Evolutionary conservation across 2,888 invertebrate species (phyloP), one percentile per base, ranked within the genome.

Genomic region (Acrobeloides nanus): DNA sequence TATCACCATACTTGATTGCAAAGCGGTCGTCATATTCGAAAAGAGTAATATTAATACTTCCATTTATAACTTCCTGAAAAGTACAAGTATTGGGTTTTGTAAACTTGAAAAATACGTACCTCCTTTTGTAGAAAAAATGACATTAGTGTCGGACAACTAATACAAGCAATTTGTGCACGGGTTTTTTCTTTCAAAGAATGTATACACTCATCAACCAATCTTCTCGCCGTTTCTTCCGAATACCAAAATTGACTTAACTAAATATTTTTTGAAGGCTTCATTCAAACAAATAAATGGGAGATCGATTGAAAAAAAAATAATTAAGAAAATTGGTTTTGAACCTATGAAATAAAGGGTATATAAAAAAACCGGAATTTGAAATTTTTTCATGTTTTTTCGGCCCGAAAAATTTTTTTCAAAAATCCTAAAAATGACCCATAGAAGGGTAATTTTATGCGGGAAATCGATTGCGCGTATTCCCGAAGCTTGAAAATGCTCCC

Each of bases 161-260:
- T 23, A 41, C 61, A 59, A 10, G 59, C 59, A 17, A 58, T 49
- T 21, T 37, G 42, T 10, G 38, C 31, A 17, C 37, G 38, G 15
- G 27, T 33, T 12, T 15, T 17, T 7, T 29, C 15, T 24, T 46
- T 42, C 10, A 17, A 17, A 24, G 25, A 34, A 12, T 35, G 44
- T 8, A 51, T 17, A 10, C 45, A 44, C 48, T 85, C 83, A 61
- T 80, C 79, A 0, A 84, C 83, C n/a, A 93, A 75, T 1, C 75
- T 75, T 24, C 81, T 77, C 33, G 86, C 83, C 0, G 93, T 93
- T 3, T 79, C 75, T 32, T 86, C 83, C 68, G 85, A 83, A 72
- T 95, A 95, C 93, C 93, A 95, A 78, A 95, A 93, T 76, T 93
- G 93, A 72, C 90, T 90, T 32, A 93, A 77, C 87, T 93, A 29